Percentiles rank a stretch among this genome's conserved stretches.
Evolutionary conservation across 2,888 invertebrate species (phyloP).

Genomic region (Lypha dubia): DNA sequence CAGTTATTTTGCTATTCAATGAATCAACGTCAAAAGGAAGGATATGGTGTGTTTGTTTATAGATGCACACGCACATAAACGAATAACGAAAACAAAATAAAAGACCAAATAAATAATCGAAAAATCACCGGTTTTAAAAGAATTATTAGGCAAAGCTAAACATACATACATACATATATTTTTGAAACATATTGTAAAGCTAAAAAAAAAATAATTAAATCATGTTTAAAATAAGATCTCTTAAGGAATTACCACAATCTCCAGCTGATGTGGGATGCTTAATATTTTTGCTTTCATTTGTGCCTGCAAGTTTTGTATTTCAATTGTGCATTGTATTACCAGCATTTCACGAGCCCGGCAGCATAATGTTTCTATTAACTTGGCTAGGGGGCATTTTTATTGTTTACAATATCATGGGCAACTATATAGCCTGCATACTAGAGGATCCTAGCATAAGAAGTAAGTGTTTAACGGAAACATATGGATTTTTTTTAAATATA

Average conservation of each 20-base stretch:
- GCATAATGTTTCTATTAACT: constrained; percentile 85
- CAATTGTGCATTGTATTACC: constrained; percentile 89
- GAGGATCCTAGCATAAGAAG: constrained; percentile 90
- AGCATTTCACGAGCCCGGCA: constrained; percentile 85
- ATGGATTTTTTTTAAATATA: not conserved
- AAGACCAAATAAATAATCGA: not conserved
- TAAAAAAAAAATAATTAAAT: constrained; percentile 14
- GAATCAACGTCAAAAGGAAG: constrained; percentile 25
- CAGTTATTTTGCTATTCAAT: constrained; percentile 44
- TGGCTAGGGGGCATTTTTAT: constrained; percentile 88
- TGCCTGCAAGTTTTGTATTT: constrained; percentile 81
- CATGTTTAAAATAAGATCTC: constrained; percentile 71
- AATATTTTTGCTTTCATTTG: constrained; percentile 77
- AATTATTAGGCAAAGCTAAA: not conserved
- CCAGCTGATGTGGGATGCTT: constrained; percentile 79
- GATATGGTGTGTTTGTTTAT: constrained; percentile 28
- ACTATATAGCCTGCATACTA: constrained; percentile 89
- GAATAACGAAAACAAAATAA: constrained; percentile 9
- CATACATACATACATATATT: not conserved
- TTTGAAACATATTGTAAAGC: not conserved
- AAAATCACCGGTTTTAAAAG: not conserved
- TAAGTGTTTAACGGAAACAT: too few relatives aligned
- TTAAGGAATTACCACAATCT: constrained; percentile 74
- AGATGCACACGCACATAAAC: not conserved
- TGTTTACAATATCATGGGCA: constrained; percentile 90